Evolutionary conservation across 2,888 invertebrate genomes (phyloP), one percentile per base, ranked within the genome.

Genomic region (Callosobruchus maculatus): DNA sequence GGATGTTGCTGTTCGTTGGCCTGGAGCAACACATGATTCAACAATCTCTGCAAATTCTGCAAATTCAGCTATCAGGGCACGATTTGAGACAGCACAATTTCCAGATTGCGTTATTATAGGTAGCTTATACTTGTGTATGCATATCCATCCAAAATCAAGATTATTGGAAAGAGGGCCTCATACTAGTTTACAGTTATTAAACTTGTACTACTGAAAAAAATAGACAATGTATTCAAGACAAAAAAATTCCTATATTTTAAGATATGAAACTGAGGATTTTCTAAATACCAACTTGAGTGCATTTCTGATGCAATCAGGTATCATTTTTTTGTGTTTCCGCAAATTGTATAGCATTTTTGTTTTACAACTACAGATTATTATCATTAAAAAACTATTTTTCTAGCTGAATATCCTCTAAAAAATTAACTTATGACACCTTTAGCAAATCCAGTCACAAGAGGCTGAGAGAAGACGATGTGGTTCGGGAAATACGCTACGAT

Each of bases 31-130:
- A 9, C 77, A 79, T 68, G 78, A 80, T 68, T 22, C 71, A n/a
- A 77, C 75, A 26, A 80, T 80, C n/a, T n/a, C n/a, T n/a, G n/a
- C n/a, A n/a, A n/a, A n/a, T 67, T 80, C 78, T 74, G 73, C 74
- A 22, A 78, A 75, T 66, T 71, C 70, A 70, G n/a, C 66, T 21
- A 72, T 75, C 68, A 21, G 71, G 22, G 68, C 73, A 68, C 70
- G 73, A 73, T 73, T 73, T 5, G 70, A 73, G 68, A 70, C 70
- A 70, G 73, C 68, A 69, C 49, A 70, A 73, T 70, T 73, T 73
- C 30, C 31, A 13, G 73, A 20, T 13, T 68, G 30, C 9, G 22
- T 66, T 18, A 67, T 49, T 22, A 21, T 21, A 66, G 13, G n/a
- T 20, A 31, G 69, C 31, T 1, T 21, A 67, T 18, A 20, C n/a